phyloP scores from a whole-genome alignment of 2,888 invertebrate genomes.

The Tyria jacobaeae region DNA sequence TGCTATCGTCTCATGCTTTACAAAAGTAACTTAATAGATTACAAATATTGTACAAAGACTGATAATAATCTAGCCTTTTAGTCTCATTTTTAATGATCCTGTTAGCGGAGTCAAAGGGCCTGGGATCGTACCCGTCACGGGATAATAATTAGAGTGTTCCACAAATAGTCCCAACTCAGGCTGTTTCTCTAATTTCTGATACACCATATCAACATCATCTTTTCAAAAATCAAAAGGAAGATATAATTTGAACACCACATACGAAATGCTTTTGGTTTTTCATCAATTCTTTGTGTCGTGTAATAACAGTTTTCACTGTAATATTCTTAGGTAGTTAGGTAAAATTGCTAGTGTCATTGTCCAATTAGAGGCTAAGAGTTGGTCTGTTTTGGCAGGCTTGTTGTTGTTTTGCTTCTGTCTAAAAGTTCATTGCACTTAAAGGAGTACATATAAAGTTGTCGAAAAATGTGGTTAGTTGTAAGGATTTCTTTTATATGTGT shows the following conservation, averaged over 20 bases:
- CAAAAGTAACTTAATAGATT: no score
- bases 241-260: neutral
- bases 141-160: no score
- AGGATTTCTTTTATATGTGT: neutral
- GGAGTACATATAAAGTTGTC: neutral
- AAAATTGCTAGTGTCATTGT: slow-evolving; percentile 39
- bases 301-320: slow-evolving; percentile 9
- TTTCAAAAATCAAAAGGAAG: accelerated
- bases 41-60: no score
- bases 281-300: neutral
- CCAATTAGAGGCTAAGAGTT: slow-evolving; percentile 39
- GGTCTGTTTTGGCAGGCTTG: slow-evolving; percentile 34
- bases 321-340: slow-evolving; percentile 32
- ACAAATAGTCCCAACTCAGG: no score
- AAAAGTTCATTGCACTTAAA: neutral
- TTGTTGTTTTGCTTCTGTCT: slow-evolving; percentile 41
- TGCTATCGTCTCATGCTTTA: neutral
- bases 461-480: neutral
- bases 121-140: no score
- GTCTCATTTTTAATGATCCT: no score
- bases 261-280: neutral
- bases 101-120: no score
- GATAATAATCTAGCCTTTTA: no score
- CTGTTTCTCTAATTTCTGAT: no score
- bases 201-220: no score